Conservation (phyloP, 2,113 vertebrate genomes). For the Saccopteryx leptura region DNA sequence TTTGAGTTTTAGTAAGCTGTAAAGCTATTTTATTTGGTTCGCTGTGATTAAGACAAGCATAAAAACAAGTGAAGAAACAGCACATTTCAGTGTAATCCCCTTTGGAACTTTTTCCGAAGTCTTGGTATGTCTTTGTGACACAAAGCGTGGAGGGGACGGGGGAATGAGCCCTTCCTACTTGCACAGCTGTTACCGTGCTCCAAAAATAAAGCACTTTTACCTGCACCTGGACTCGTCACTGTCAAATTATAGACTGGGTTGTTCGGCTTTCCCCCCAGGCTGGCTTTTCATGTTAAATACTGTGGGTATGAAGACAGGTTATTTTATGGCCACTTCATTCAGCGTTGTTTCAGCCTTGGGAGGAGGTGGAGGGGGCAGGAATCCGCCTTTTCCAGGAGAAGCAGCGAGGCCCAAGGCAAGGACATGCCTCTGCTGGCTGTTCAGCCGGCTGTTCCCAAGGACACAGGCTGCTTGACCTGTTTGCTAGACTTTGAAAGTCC, state of each 20-base stretch:
- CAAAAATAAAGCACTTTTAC: constrained; percentile 39
- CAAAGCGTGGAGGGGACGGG: constrained; percentile 42
- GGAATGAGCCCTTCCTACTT: background rate
- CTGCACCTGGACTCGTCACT: background rate
- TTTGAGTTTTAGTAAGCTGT: constrained; percentile 85
- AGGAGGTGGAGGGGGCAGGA: background rate
- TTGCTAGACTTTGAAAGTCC: background rate
- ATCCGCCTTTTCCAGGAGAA: background rate
- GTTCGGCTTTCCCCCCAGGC: background rate
- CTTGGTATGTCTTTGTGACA: constrained; percentile 87
- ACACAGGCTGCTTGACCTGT: background rate
- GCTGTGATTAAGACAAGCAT: constrained; percentile 48
- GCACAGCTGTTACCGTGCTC: background rate
- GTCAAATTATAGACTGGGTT: background rate
- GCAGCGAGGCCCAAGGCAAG: background rate
- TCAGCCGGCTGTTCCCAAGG: background rate
- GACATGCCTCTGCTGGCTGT: background rate
- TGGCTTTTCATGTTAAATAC: background rate
- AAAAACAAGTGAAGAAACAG: background rate
- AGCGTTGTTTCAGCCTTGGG: too few species aligned
- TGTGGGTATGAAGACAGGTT: background rate
- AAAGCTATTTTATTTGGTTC: constrained; percentile 82
- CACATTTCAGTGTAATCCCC: constrained; percentile 68
- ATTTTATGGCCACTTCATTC: background rate
- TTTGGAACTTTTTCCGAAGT: constrained; percentile 86